phyloP scores from a whole-genome alignment of 2,888 invertebrate genomes.

The Parelbella ahira region DNA sequence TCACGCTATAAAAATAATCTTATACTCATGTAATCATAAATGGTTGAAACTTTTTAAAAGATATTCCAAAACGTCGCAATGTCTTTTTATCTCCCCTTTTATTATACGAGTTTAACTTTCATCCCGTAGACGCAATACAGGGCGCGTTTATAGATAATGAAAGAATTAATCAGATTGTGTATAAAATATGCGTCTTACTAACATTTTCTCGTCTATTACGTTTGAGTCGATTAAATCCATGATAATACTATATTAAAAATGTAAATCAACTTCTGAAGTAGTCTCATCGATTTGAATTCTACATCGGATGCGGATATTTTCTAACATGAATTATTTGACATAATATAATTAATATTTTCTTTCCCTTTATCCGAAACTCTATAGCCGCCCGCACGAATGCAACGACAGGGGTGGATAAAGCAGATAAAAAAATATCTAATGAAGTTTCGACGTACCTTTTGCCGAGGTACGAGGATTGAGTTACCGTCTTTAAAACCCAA shows the following conservation, averaged over 20 bases:
- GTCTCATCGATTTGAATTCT: too few relatives aligned
- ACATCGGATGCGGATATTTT: too few relatives aligned
- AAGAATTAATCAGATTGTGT: too few relatives aligned
- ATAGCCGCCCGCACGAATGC: conserved; percentile 24
- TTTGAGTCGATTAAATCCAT: too few relatives aligned
- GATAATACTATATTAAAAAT: too few relatives aligned
- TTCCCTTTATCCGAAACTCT: neutral
- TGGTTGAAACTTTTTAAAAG: neutral
- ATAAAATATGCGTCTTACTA: neutral
- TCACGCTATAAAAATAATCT: too few relatives aligned
- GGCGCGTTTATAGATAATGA: conserved; percentile 13
- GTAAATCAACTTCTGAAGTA: too few relatives aligned
- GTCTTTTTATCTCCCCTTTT: conserved; percentile 30
- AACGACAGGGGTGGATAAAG: conserved; percentile 50
- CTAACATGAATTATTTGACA: too few relatives aligned
- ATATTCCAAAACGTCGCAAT: conserved; percentile 6
- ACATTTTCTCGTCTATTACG: neutral
- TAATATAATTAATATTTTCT: too few relatives aligned
- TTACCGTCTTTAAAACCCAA: conserved; percentile 17
- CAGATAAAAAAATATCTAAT: conserved; percentile 57
- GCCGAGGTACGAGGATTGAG: conserved; percentile 32
- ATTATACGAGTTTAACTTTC: conserved; percentile 26
- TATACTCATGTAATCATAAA: conserved; percentile 2
- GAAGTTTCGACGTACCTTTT: conserved; percentile 49
- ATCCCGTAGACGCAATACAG: conserved; percentile 27